A percentile compares a stretch with the other conserved stretches of the same genome.
Conservation (phyloP, 2,888 invertebrate species). For the Athalia cordata region DNA sequence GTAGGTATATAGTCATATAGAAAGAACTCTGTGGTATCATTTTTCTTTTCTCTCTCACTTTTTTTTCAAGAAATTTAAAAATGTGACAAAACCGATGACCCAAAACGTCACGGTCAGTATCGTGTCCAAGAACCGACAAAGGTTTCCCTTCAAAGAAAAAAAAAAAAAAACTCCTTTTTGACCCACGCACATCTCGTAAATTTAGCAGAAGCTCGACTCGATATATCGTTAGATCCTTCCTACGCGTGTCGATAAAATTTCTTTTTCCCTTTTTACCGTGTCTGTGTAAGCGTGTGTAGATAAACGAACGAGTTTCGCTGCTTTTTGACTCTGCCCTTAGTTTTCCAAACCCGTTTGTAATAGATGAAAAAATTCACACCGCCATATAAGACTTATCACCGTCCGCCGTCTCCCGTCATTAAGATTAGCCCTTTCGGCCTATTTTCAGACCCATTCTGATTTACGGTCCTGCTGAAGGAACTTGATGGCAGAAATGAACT, state of each 20-base stretch:
- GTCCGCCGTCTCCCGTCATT: slow-evolving; percentile 3
- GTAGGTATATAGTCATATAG: not conserved
- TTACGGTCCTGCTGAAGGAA: slow-evolving; percentile 11
- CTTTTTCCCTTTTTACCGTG: not conserved
- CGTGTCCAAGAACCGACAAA: slow-evolving; percentile 42
- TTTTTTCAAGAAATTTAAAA: slow-evolving; percentile 14
- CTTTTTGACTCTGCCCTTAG: not conserved
- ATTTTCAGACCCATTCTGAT: slow-evolving; percentile 29
- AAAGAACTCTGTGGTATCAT: no score
- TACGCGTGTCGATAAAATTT: slow-evolving; percentile 30
- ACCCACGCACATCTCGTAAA: slow-evolving; percentile 44
- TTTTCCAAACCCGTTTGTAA: slow-evolving; percentile 8
- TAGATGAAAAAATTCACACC: slow-evolving; percentile 29
- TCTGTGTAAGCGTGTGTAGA: not conserved
- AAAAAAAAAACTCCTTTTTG: slow-evolving; percentile 1
- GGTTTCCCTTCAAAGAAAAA: slow-evolving; percentile 19
- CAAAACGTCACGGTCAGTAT: slow-evolving; percentile 44
- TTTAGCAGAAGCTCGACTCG: slow-evolving; percentile 32
- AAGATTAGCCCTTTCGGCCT: slow-evolving; percentile 40
- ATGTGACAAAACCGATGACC: slow-evolving; percentile 45
- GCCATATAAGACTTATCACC: slow-evolving; percentile 25
- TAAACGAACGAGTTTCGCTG: slow-evolving; percentile 6
- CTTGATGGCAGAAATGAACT: slow-evolving; percentile 38
- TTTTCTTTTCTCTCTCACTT: not conserved
- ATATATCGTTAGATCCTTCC: slow-evolving; percentile 31